Percentiles rank a stretch among this genome's conserved stretches.
Conservation (phyloP, 1,140 invertebrate species). For the roundworm (Caenorhabditis elegans) region DNA sequence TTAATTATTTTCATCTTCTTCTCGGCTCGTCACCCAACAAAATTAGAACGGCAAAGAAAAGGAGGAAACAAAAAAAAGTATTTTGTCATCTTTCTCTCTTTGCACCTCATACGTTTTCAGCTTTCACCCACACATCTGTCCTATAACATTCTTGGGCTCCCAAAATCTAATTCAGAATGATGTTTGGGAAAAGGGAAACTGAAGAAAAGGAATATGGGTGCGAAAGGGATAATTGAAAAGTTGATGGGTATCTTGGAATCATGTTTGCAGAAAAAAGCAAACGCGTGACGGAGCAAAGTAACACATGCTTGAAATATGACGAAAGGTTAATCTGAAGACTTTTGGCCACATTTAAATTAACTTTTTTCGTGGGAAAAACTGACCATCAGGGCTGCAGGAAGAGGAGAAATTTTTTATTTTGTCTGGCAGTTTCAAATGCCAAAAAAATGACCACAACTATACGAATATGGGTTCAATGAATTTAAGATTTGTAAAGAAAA, state of each 20-base stretch:
- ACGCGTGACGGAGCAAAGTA: not conserved
- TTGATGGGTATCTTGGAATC: not conserved
- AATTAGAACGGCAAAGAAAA: not conserved
- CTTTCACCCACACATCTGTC: not conserved
- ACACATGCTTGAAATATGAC: slow-evolving; percentile 11
- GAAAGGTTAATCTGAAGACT: no score
- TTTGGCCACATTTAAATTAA: no score
- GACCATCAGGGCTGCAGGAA: not conserved
- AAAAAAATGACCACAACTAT: not conserved
- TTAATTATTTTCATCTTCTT: not conserved
- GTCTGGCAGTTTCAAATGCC: no score
- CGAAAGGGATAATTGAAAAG: not conserved
- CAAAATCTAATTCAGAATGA: no score
- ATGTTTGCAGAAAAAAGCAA: not conserved
- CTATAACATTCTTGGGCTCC: not conserved
- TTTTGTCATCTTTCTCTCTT: not conserved
- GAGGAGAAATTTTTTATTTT: not conserved
- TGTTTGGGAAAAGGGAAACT: not conserved
- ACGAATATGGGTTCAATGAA: no score
- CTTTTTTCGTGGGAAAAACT: no score
- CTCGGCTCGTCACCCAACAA: no score
- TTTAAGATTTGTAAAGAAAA: no score
- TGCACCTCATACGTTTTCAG: no score
- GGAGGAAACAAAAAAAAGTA: not conserved
- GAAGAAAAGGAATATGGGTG: not conserved